Evolutionary conservation across 2,888 invertebrate species (phyloP), one percentile per base, ranked within the genome.

Genomic region (Coenonympha arcania): DNA sequence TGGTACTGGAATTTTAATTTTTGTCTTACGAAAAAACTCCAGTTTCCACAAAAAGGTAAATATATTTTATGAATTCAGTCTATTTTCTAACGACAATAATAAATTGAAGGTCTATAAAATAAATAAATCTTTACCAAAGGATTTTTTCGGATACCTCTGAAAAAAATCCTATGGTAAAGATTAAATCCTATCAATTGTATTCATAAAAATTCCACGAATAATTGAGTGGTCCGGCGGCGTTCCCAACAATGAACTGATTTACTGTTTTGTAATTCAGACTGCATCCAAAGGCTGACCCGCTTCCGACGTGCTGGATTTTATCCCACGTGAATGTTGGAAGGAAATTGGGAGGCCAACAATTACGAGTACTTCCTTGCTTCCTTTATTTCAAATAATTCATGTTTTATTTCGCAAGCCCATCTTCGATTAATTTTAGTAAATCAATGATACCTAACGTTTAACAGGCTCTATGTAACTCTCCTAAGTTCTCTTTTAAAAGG

Each of bases 251-350:
- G 42, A 51, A 42, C 42, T 45, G 42, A 54, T 43, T 54, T 77
- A 72, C 73, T 76, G 70, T 73, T 79, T 79, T 73, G 75, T 64
- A 69, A 82, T 81, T 81, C 80, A 70, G 72, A 59, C 64, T 73
- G 76, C 79, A 78, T 80, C 65, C 73, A 73, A 72, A 69, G 69
- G 63, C 69, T 68, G 68, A 64, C 65, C 68, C 69, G 64, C 67
- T 69, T 68, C 70, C 72, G 69, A 72, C 69, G 67, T 65, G 57
- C 58, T 55, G 60, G 62, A 62, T 65, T 68, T 71, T 68, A 71
- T 71, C 68, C 66, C 61, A 67, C 64, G n/a, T n/a, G 60, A 64
- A 73, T 70, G 66, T 55, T 61, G 63, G 63, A 61, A 62, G 64
- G 67, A 64, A 73, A 71, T 65, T 66, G 66, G 28, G 39, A 63